Conservation (phyloP, 2,113 vertebrate genomes). For the Hippopotamus amphibius region DNA sequence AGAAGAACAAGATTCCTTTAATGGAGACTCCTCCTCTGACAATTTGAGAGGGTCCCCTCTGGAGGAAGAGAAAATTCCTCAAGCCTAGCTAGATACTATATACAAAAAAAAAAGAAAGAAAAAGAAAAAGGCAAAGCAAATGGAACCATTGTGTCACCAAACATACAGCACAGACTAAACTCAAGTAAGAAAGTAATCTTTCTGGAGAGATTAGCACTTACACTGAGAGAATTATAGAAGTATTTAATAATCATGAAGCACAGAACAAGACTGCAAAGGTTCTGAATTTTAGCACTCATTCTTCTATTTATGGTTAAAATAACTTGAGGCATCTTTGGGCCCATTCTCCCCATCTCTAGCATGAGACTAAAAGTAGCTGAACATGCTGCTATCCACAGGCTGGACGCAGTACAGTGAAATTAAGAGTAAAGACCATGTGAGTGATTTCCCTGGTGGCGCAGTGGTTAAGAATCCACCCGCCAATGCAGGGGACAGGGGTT, state of each 20-base stretch:
- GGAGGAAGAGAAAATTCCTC: background rate
- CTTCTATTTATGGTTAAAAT: background rate
- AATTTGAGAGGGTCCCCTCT: background rate
- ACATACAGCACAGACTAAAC: background rate
- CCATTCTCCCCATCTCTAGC: background rate
- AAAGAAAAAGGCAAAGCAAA: background rate
- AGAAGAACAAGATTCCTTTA: background rate
- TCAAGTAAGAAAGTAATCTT: slow-evolving; percentile 12
- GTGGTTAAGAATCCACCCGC: no score
- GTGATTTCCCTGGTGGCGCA: no score
- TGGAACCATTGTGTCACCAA: background rate
- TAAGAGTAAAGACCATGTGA: background rate
- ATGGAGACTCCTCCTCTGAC: background rate
- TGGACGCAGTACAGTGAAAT: background rate
- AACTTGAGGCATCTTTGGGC: background rate
- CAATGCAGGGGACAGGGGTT: no score
- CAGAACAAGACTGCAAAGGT: background rate
- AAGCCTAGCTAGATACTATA: background rate
- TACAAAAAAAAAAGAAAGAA: background rate
- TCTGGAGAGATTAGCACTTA: background rate
- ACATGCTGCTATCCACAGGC: background rate
- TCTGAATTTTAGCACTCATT: slow-evolving; percentile 29
- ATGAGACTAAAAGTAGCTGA: background rate
- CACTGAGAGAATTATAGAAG: background rate
- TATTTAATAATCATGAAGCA: background rate